Conservation (phyloP, 2,888 invertebrate species). For the Caenorhabditis imperialis region DNA sequence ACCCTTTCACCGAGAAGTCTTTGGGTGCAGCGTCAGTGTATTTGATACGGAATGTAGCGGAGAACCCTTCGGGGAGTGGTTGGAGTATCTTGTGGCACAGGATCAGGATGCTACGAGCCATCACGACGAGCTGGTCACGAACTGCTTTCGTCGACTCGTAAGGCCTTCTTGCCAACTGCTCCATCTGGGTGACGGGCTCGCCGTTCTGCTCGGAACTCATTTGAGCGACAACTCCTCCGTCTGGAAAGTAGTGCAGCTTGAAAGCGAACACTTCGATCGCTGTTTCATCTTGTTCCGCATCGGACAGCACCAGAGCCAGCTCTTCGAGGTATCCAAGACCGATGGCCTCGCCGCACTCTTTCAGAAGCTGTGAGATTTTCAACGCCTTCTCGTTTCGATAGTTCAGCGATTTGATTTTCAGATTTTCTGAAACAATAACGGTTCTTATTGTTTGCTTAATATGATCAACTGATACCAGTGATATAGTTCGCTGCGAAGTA, state of each 20-base stretch:
- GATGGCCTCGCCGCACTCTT: constrained; percentile 5
- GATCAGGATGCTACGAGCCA: constrained; percentile 18
- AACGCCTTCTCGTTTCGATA: constrained; percentile 7
- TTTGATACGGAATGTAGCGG: constrained; percentile 11
- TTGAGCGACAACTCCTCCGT: constrained; percentile 13
- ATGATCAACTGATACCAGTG: constrained; percentile 3
- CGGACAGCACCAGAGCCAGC: constrained; percentile 13
- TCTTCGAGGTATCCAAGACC: constrained; percentile 19
- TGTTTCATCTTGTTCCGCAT: constrained; percentile 10
- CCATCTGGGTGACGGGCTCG: background rate
- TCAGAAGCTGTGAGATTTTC: background rate
- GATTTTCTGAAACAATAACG: constrained; percentile 20
- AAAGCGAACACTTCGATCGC: constrained; percentile 35
- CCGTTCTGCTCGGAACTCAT: background rate
- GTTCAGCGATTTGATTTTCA: constrained; percentile 18
- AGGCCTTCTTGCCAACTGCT: background rate
- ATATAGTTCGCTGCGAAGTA: constrained; percentile 25
- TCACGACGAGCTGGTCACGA: constrained; percentile 22
- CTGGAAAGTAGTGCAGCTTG: constrained; percentile 21
- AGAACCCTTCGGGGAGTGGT: constrained; percentile 9
- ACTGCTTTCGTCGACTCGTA: constrained; percentile 9
- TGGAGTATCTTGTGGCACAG: constrained; percentile 13
- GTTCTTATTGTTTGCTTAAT: no score
- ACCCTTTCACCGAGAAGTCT: constrained; percentile 9
- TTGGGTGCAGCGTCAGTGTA: constrained; percentile 5